phyloP scores from a whole-genome alignment of 2,797 vertebrate genomes.

The Notamacropus eugenii region DNA sequence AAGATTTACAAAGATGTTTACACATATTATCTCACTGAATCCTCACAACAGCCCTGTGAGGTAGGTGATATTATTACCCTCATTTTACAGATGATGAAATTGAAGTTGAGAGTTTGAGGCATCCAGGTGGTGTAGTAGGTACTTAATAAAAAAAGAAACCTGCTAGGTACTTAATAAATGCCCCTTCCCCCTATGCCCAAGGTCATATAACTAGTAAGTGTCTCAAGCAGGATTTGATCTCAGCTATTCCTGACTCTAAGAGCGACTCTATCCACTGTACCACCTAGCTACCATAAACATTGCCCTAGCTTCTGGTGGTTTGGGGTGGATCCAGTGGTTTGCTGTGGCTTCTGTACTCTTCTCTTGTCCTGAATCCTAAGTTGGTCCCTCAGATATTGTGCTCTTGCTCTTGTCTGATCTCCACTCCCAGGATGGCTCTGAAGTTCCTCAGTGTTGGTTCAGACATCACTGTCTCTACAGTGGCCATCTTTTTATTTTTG shows the following conservation, averaged over 20 bases:
- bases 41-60: background rate
- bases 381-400: background rate
- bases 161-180: background rate
- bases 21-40: background rate
- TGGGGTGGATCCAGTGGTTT: background rate
- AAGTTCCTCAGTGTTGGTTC: background rate
- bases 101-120: background rate
- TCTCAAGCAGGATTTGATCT: background rate
- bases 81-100: background rate
- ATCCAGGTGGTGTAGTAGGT: background rate
- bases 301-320: background rate
- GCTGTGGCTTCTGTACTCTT: background rate
- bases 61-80: background rate
- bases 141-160: background rate
- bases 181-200: background rate
- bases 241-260: background rate
- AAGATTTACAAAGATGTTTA: background rate
- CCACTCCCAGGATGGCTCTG: background rate
- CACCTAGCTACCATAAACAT: background rate
- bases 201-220: background rate
- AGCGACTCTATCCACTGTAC: background rate
- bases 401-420: background rate
- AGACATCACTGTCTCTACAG: background rate
- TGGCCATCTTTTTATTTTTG: background rate
- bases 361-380: background rate